Evolutionary conservation across 2,113 vertebrate genomes (phyloP), one percentile per base, ranked within the genome.

Genomic region (Gopherus flavomarginatus): DNA sequence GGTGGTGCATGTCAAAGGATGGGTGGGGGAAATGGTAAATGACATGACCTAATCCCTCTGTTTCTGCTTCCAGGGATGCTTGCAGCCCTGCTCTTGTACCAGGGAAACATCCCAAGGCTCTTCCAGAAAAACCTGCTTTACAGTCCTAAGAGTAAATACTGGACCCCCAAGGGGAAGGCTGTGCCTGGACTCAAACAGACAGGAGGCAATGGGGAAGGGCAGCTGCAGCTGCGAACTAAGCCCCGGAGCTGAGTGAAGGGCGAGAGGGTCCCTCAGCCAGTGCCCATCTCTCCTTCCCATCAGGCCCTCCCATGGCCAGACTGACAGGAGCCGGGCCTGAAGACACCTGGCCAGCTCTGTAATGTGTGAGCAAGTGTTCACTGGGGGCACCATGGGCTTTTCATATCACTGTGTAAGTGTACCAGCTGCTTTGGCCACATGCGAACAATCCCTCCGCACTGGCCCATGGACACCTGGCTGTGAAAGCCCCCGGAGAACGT

Each of bases 51-150:
- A 56, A 83, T n/a, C 5, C 31, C 52, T 31, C 5, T 2, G 5
- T 90, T 92, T 83, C 95, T 11, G 0, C 95, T 96, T 95, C 3
- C 93, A 99, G 99, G 99, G 35, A 99, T 99, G 99, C 95, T 95
- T 1, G 56, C 99, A 96, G 99, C 99, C 0, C 89, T 99, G 65
- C 93, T 99, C 78, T 88, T 99, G 19, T 97, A 98, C 93, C 97
- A 98, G 83, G 99, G 99, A 4, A 98, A 98, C 77, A 98, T 99
- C 52, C 99, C 99, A 0, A 97, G 98, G 26, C 94, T 99, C 57
- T 99, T 99, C 98, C 97, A 98, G 97, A 99, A 81, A 95, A 99
- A 99, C 93, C 98, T 99, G 22, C 85, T 99, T 5, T 99, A 99
- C 94, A 96, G 95, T 69, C 99, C 98, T 94, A 99, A 98, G 95